phyloP scores from a whole-genome alignment of 2,113 vertebrate species.

The Nicator chloris region DNA sequence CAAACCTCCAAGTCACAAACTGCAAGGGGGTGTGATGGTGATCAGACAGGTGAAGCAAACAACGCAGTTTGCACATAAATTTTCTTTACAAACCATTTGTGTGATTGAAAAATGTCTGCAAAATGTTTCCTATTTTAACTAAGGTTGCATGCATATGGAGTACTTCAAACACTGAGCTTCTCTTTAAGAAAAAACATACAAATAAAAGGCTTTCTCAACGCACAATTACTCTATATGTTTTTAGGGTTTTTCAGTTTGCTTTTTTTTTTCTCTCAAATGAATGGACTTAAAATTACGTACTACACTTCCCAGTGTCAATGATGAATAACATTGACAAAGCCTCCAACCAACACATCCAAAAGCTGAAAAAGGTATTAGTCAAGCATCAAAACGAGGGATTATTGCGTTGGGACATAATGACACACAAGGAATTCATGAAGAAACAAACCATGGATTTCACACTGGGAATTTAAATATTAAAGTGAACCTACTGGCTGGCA shows the following conservation, averaged over 20 bases:
- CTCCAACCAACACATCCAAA: background rate
- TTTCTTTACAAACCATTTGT: background rate
- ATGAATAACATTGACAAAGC: background rate
- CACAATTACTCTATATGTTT: background rate
- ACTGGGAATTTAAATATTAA: slow-evolving; percentile 18
- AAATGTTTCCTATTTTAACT: background rate
- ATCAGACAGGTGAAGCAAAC: background rate
- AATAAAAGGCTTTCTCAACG: background rate
- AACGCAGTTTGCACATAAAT: background rate
- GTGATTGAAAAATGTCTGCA: background rate
- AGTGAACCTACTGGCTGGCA: slow-evolving; percentile 60
- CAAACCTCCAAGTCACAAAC: background rate
- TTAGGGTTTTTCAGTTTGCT: background rate
- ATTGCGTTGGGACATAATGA: background rate
- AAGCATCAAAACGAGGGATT: background rate
- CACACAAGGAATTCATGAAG: background rate
- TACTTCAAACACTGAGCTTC: background rate
- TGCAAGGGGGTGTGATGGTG: background rate
- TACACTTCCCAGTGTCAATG: background rate
- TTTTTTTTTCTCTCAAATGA: background rate
- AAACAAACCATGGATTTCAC: slow-evolving; percentile 21
- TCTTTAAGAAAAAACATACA: background rate
- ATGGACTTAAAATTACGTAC: background rate
- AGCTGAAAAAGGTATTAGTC: background rate
- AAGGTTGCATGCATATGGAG: background rate